Percentiles rank a stretch among this genome's conserved stretches.
These are phyloP conservation scores for Apogon talboti DNA, from an alignment of 2,797 vertebrate species.

Conservation along the genomic window DNA sequence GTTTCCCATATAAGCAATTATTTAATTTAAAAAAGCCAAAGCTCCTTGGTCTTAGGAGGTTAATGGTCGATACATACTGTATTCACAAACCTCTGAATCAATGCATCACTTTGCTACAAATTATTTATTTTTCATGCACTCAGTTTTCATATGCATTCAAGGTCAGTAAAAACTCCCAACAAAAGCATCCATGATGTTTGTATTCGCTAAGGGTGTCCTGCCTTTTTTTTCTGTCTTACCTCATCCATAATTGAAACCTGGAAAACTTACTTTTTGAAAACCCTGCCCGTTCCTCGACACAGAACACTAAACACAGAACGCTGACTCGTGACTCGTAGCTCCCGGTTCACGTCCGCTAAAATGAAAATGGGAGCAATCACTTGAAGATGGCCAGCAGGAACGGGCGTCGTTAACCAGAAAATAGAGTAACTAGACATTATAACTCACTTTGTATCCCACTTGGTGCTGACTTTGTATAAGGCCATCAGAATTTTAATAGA, in stretches of 20 bases:
- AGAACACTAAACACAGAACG: slow-evolving; percentile 38
- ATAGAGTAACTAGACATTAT: not conserved
- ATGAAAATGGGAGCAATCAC: slow-evolving; percentile 10
- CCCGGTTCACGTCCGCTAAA: slow-evolving; percentile 23
- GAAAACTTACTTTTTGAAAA: slow-evolving; percentile 57
- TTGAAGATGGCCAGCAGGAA: not conserved
- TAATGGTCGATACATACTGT: not conserved
- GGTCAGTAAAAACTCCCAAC: slow-evolving; percentile 36
- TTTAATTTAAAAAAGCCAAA: too few relatives aligned
- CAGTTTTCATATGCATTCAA: slow-evolving; percentile 40
- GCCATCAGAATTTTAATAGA: not conserved
- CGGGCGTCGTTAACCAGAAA: slow-evolving; percentile 11
- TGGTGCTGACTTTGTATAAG: slow-evolving; percentile 10
- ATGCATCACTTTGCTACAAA: not conserved
- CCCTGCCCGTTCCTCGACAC: slow-evolving; percentile 34
- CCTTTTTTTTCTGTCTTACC: slow-evolving; percentile 31
- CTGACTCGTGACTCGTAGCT: slow-evolving; percentile 11
- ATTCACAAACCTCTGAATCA: not conserved
- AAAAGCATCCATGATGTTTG: slow-evolving; percentile 44
- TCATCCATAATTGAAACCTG: slow-evolving; percentile 71
- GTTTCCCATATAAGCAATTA: too few relatives aligned
- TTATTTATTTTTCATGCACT: slow-evolving; percentile 18
- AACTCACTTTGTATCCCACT: not conserved
- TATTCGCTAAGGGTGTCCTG: slow-evolving; percentile 43
- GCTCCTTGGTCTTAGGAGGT: too few relatives aligned